phyloP scores from a whole-genome alignment of 1,140 invertebrate genomes.

The Brachystomella parvula region DNA sequence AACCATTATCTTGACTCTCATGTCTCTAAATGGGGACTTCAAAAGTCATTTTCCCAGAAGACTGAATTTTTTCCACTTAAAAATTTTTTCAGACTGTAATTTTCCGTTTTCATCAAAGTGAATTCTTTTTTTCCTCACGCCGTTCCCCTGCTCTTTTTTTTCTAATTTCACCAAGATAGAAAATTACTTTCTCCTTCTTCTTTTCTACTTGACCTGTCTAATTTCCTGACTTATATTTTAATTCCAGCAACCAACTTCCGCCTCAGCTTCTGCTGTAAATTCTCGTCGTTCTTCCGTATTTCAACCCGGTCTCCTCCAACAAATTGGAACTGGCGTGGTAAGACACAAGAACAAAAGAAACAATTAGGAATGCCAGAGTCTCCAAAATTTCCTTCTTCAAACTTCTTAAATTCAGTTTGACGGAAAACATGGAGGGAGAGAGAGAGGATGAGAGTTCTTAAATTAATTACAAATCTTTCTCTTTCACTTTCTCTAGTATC shows the following conservation, averaged over 20 bases:
- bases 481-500: neutral
- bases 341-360: neutral
- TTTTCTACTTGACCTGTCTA: no score
- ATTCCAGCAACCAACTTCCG: conserved; percentile 7
- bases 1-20: no score
- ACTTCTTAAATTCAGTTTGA: neutral
- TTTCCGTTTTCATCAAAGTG: no score
- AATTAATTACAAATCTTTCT: neutral
- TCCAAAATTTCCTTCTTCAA: neutral
- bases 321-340: conserved; percentile 12
- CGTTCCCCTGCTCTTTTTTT: no score
- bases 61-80: no score
- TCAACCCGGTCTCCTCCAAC: neutral
- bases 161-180: no score
- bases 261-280: conserved; percentile 2
- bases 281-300: conserved; percentile 1
- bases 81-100: no score
- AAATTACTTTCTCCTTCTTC: no score
- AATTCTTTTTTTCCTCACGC: no score
- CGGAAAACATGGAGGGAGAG: neutral
- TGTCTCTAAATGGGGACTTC: no score
- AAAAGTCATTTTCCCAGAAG: no score
- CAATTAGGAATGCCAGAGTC: neutral
- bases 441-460: neutral
- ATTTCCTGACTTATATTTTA: no score